A percentile compares a stretch with the other conserved stretches of the same genome.
phyloP scores from a whole-genome alignment of 2,113 vertebrate species.

The Gymnobelideus leadbeateri region DNA sequence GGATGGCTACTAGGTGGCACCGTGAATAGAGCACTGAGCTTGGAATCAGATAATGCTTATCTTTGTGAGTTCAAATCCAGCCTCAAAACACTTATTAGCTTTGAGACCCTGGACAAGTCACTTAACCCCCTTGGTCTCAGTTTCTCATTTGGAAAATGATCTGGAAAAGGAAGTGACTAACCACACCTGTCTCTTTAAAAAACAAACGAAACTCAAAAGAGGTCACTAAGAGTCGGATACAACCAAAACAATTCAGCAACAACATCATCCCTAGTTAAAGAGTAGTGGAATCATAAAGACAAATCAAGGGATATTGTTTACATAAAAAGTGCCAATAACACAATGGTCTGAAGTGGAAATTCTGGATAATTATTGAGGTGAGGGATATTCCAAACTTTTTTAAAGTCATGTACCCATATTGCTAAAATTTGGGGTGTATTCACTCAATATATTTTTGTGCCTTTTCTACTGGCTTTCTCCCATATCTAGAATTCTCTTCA shows the following conservation, averaged over 20 bases:
- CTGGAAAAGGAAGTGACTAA: neutral
- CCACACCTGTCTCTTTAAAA: neutral
- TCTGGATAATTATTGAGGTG: neutral
- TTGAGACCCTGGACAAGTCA: no score
- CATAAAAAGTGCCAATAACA: neutral
- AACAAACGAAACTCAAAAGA: neutral
- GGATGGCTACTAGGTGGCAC: no score
- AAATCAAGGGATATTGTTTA: neutral
- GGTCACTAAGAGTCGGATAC: neutral
- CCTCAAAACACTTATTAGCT: no score
- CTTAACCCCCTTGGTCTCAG: no score
- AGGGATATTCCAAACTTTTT: neutral
- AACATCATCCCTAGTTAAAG: neutral
- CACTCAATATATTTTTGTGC: neutral
- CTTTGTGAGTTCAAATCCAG: no score
- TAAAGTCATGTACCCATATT: neutral
- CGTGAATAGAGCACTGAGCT: no score
- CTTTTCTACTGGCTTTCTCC: neutral
- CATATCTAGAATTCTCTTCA: neutral
- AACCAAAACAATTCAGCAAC: neutral
- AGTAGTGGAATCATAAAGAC: neutral
- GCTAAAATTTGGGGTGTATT: neutral
- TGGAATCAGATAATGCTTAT: no score
- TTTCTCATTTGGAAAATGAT: no score
- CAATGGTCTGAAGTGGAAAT: neutral